Percentiles rank a stretch among this genome's conserved stretches.
phyloP scores from a whole-genome alignment of 2,113 vertebrate species.

The Setophaga petechia region DNA sequence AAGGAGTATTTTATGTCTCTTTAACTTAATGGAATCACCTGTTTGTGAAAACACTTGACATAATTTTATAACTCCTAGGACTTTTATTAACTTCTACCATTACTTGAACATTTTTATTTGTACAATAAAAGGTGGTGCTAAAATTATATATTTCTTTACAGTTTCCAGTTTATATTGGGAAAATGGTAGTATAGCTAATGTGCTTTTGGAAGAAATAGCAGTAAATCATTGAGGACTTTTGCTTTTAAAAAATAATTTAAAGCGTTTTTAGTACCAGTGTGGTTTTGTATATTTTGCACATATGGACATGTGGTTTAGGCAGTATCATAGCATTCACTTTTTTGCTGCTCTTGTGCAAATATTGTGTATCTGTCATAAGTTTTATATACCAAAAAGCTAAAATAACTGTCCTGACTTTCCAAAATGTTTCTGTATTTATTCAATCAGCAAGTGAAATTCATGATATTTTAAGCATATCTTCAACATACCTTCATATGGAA shows the following conservation, averaged over 20 bases:
- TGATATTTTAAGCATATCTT: neutral
- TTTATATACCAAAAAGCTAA: neutral
- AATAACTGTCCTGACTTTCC: neutral
- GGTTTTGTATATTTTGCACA: neutral
- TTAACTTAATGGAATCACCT: neutral
- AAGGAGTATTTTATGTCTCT: neutral
- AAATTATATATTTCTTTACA: slow-evolving; percentile 36
- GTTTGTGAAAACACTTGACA: neutral
- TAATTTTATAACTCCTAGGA: neutral
- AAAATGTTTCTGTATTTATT: neutral
- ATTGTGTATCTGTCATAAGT: neutral
- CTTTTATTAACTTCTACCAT: slow-evolving; percentile 19
- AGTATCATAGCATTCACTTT: neutral
- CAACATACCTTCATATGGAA: neutral
- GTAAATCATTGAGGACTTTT: neutral
- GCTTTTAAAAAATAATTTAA: neutral
- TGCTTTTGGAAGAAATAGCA: neutral
- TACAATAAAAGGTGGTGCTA: slow-evolving; percentile 30
- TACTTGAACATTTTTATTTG: slow-evolving; percentile 35
- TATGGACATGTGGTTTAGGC: neutral
- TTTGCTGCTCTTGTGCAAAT: neutral
- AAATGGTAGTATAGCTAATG: neutral
- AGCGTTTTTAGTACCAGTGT: neutral
- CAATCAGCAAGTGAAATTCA: neutral
- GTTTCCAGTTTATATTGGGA: neutral